Evolutionary conservation across 30 jellyfish, hydroid and myxozoan species (phyloP).

Genomic region (Mastigias papua): DNA sequence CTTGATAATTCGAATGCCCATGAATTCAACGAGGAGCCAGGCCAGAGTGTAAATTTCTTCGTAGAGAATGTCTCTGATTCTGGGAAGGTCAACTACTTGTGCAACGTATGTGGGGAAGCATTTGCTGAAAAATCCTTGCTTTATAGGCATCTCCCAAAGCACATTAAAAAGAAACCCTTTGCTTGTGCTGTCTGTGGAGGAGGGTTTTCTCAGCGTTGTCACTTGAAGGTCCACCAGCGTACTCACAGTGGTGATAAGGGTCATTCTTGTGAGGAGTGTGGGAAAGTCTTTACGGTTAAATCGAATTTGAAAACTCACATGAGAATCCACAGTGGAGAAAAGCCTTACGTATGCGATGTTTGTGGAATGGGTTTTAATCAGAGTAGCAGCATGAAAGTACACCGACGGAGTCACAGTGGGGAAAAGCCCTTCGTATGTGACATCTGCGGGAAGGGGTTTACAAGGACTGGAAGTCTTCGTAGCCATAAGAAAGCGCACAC

Average conservation of each 20-base stretch:
- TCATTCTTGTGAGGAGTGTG: conserved; percentile 45
- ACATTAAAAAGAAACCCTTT: conserved; percentile 32
- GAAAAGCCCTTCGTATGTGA: conserved; percentile 4
- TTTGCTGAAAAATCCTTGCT: background rate
- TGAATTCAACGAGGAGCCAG: background rate
- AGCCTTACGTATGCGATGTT: conserved; percentile 29
- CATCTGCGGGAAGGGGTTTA: conserved; percentile 22
- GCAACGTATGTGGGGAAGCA: conserved; percentile 20
- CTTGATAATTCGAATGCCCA: background rate
- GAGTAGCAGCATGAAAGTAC: conserved; percentile 10
- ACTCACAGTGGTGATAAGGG: conserved; percentile 29
- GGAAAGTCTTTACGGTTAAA: conserved; percentile 11
- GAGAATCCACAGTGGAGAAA: conserved; percentile 43
- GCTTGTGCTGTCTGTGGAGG: conserved; percentile 29
- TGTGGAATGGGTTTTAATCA: conserved; percentile 47
- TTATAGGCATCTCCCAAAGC: conserved; percentile 15
- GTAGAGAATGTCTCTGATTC: background rate
- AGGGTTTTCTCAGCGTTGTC: conserved; percentile 6
- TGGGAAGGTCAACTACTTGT: background rate
- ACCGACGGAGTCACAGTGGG: background rate
- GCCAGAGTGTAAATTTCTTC: background rate
- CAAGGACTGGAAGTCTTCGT: background rate
- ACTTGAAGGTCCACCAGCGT: conserved; percentile 19
- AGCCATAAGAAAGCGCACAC: conserved; percentile 33
- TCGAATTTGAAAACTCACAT: conserved; percentile 22